Conservation (phyloP, 2,797 vertebrate genomes). For the Lemur catta region DNA sequence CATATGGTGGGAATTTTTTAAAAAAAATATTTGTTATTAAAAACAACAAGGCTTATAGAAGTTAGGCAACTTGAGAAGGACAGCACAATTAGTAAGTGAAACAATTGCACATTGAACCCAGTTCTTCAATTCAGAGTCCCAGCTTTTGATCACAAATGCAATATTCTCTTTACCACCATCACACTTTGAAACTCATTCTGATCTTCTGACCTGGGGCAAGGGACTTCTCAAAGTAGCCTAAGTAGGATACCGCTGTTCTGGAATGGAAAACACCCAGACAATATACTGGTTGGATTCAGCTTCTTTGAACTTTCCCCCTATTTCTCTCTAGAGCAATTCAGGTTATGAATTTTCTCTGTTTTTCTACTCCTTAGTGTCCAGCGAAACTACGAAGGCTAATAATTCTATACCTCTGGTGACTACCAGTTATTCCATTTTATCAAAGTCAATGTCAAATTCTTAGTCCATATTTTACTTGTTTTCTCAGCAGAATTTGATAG, state of each 20-base stretch:
- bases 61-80: background rate
- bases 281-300: background rate
- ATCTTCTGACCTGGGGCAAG: background rate
- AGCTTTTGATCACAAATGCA: background rate
- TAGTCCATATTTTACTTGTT: background rate
- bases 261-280: background rate
- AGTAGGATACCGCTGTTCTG: background rate
- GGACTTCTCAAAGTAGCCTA: fast-evolving
- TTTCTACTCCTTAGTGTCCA: background rate
- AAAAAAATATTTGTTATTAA: background rate
- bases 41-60: background rate
- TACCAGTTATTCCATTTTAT: background rate
- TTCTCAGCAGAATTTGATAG: background rate
- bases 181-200: background rate
- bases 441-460: background rate
- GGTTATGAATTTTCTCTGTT: background rate
- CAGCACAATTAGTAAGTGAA: background rate
- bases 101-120: background rate
- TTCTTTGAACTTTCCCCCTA: background rate
- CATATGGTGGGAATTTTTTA: background rate
- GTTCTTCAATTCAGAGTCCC: background rate
- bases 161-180: background rate
- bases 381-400: background rate
- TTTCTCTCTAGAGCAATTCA: background rate
- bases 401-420: background rate